Evolutionary conservation across 2,113 vertebrate species (phyloP), one percentile per base, ranked within the genome.

Genomic region (Eudyptes chrysolophus): DNA sequence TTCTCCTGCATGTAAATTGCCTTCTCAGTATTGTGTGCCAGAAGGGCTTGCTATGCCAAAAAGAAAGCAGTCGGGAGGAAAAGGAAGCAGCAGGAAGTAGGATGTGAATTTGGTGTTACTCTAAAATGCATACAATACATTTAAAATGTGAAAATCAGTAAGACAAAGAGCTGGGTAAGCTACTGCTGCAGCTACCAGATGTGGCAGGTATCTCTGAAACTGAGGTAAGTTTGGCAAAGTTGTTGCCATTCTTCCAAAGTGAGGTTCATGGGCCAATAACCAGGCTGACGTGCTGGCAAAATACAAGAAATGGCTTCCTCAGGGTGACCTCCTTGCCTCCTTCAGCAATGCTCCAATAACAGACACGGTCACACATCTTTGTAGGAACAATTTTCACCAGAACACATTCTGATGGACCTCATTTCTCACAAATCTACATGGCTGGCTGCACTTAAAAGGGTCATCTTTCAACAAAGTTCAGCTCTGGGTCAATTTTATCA

Each of bases 1-100:
- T 86, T 88, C 72, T 86, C 44, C 49, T 62, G 75, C 46, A 89
- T 89, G 71, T 85, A 96, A 94, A 96, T 16, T 94, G 61, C 68
- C 81, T 82, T 62, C 77, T 94, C 71, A 38, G 61, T 74, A 46
- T 9, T 42, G 26, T 49, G 55, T 32, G 51, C 68, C 87, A 84
- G 79, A 79, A 88, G 65, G 42, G 42, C 54, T 96, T 82, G 68
- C 64, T 58, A 62, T 14, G 29, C 71, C 83, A 72, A 85, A 70
- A 94, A n/a, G 34, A 72, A 88, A 83, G 57, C 29, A 81, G 60
- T 44, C 6, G 2, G 17, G 46, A 74, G 11, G 30, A 58, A 80
- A 95, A 94, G 26, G 16, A 87, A 96, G 82, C 70, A 78, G 60
- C 48, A 52, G 62, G 71, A 84, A 86, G 40, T 49, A 70, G 34